These are phyloP conservation scores for Caenorhabditis angaria DNA, from an alignment of 2,888 invertebrate genomes.

Conservation along the genomic window DNA sequence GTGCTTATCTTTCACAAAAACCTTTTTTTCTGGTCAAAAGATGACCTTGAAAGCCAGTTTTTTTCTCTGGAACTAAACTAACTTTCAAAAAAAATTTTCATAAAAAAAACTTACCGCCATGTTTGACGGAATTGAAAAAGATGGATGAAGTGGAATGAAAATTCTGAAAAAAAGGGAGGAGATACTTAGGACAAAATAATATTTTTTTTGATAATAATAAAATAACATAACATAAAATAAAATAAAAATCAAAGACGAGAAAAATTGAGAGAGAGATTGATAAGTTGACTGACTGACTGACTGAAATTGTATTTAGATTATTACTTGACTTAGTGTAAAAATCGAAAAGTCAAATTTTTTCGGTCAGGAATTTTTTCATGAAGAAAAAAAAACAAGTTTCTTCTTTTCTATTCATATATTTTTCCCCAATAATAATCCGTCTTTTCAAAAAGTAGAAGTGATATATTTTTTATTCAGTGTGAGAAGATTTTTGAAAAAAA, in stretches of 20 bases:
- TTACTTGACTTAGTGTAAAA: neutral
- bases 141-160: slow-evolving; percentile 2
- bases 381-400: neutral
- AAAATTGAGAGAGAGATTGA: neutral
- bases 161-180: slow-evolving; percentile 5
- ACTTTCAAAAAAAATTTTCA: too few species aligned
- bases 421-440: neutral
- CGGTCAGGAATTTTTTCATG: neutral
- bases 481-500: too few species aligned
- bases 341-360: neutral
- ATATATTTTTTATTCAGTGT: too few species aligned
- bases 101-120: neutral
- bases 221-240: too few species aligned
- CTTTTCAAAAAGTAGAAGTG: too few species aligned
- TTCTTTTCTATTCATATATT: neutral
- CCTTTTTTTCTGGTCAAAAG: neutral
- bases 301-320: neutral
- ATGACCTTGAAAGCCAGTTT: neutral
- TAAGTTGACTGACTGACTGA: neutral
- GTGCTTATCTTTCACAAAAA: neutral
- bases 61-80: neutral
- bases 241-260: too few species aligned
- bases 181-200: neutral
- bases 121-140: slow-evolving; percentile 1
- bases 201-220: neutral